Evolutionary conservation across 2,888 invertebrate species (phyloP), one percentile per base, ranked within the genome.

Genomic region (Cataglyphis livida): DNA sequence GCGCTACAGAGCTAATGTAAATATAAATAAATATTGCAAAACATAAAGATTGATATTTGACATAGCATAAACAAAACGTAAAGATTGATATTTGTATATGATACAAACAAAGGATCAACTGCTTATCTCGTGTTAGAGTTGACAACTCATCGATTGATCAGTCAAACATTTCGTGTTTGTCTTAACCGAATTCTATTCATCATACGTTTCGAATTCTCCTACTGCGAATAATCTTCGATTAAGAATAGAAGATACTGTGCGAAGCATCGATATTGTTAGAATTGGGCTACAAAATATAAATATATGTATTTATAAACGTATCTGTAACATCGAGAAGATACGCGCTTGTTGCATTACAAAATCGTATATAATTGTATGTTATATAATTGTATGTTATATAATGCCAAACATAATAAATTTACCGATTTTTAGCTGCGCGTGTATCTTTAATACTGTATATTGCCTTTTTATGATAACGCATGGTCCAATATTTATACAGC

Each of bases 271-370:
- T 10, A n/a, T 21, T 54, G 48, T 51, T 66, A 38, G 32, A 78
- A 44, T 25, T 9, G 28, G 28, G n/a, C 12, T 3, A 41, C 10
- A 54, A 21, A 21, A 18, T 68, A 59, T 59, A 68, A 59, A 44
- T 68, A 21, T 15, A 44, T 68, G 10, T 15, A 12, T 10, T 3
- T 15, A 28, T 51, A 57, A 68, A 57, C 68, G 41, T 64, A 64
- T 35, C 64, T 75, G 75, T 75, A 21, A 41, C 21, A 21, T 64
- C 35, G 35, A 51, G 64, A 54, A 76, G 66, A 38, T 54, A 57
- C 41, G n/a, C 21, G 25, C 12, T 5, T 6, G 18, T 78, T 68
- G 18, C 32, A 18, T 51, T 64, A 6, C 28, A 64, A 25, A 75
- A 48, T n/a, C 25, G 10, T 54, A 7, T 7, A 51, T 7, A 51